Percentiles rank a stretch among this genome's conserved stretches.
Evolutionary conservation across 2,113 vertebrate species (phyloP).

Genomic region (Ovibos moschatus): DNA sequence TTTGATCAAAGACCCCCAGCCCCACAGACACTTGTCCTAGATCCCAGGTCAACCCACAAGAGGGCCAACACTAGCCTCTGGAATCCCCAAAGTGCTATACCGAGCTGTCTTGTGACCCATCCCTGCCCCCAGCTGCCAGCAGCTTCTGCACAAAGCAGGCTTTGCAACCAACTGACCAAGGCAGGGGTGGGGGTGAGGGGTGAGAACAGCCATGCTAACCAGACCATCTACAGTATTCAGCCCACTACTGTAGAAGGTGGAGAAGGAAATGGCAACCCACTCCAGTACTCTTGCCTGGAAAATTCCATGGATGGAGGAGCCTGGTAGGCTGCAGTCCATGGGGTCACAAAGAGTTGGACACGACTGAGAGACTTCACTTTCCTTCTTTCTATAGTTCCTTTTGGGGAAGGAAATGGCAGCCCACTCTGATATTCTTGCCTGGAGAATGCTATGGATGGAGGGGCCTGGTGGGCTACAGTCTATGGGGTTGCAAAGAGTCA

Average conservation of each 20-base stretch:
- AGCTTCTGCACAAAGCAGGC: background rate
- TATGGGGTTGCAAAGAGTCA: background rate
- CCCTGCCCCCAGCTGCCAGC: background rate
- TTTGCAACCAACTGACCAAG: background rate
- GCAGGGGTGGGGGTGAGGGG: background rate
- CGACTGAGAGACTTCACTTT: accelerated
- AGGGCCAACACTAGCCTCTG: background rate
- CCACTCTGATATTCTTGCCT: background rate
- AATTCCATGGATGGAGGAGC: background rate
- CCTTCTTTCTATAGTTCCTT: background rate
- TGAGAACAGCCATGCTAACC: background rate
- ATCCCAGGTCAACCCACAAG: background rate
- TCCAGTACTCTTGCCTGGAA: background rate
- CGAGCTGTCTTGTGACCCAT: background rate
- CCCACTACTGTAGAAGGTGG: background rate
- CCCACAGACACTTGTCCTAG: background rate
- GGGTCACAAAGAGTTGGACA: background rate
- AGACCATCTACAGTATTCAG: background rate
- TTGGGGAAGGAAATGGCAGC: background rate
- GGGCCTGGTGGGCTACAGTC: background rate
- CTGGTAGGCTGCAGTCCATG: background rate
- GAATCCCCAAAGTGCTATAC: background rate
- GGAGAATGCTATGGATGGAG: background rate
- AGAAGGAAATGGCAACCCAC: background rate
- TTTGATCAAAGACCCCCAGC: background rate